Percentiles rank a stretch among this genome's conserved stretches.
phyloP scores from a whole-genome alignment of 2,797 vertebrate genomes.

The Amniataba percoides region DNA sequence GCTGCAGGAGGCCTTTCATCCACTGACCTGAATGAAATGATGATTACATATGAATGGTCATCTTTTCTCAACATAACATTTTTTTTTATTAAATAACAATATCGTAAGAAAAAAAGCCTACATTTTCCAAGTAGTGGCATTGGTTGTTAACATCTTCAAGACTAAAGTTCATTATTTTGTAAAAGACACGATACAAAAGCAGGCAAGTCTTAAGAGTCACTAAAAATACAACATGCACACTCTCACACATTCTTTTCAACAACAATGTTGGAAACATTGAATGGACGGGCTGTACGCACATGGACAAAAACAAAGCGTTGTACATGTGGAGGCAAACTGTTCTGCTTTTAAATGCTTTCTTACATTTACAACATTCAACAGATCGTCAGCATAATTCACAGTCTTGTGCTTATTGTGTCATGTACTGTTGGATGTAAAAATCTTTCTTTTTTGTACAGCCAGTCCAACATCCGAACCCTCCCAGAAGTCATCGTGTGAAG shows the following conservation, averaged over 20 bases:
- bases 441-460: background rate
- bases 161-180: slow-evolving; percentile 49
- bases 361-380: slow-evolving; percentile 50
- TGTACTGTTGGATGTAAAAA: slow-evolving; percentile 8
- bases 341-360: slow-evolving; percentile 35
- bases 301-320: slow-evolving; percentile 44
- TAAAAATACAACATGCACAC: slow-evolving; percentile 67
- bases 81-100: slow-evolving; percentile 84
- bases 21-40: slow-evolving; percentile 1
- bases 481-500: background rate
- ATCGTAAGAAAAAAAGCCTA: slow-evolving; percentile 65
- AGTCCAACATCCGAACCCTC: background rate
- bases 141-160: slow-evolving; percentile 50
- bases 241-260: slow-evolving; percentile 22
- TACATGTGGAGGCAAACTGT: slow-evolving; percentile 42
- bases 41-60: slow-evolving; percentile 5
- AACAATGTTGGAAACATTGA: background rate
- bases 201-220: slow-evolving; percentile 58
- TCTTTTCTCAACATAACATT: slow-evolving; percentile 43
- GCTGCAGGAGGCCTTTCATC: background rate
- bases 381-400: slow-evolving; percentile 59
- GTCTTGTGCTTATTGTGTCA: slow-evolving; percentile 41
- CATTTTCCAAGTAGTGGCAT: slow-evolving; percentile 62
- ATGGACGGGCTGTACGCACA: slow-evolving; percentile 6
- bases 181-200: slow-evolving; percentile 73